Conservation (phyloP, 2,888 invertebrate genomes). For the Silvanus unidentatus region DNA sequence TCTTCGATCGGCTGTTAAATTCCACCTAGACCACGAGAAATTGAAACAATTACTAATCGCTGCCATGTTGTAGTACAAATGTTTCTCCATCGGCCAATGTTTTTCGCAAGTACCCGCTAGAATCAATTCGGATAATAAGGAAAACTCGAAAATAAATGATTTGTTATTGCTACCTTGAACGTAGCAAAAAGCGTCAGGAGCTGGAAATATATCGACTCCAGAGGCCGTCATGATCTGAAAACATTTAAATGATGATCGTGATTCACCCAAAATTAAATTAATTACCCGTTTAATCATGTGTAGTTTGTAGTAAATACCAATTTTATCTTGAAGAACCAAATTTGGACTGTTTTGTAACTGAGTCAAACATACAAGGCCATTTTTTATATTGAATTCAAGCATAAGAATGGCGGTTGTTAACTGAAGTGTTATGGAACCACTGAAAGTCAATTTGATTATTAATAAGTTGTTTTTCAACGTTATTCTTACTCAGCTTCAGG, state of each 20-base stretch:
- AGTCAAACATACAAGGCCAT: slow-evolving; percentile 43
- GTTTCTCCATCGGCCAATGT: slow-evolving; percentile 67
- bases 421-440: slow-evolving; percentile 51
- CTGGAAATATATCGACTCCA: slow-evolving; percentile 79
- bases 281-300: slow-evolving; percentile 58
- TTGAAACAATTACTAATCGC: slow-evolving; percentile 64
- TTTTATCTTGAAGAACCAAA: slow-evolving; percentile 54
- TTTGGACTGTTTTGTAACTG: slow-evolving; percentile 60
- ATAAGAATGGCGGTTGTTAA: slow-evolving; percentile 54
- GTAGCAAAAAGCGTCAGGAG: slow-evolving; percentile 68
- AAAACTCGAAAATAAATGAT: no score
- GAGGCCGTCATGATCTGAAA: slow-evolving; percentile 47
- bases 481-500: slow-evolving; percentile 56
- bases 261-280: no score
- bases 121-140: no score
- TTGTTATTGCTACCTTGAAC: slow-evolving; percentile 50
- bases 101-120: slow-evolving; percentile 54
- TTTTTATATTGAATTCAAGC: slow-evolving; percentile 50
- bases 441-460: slow-evolving; percentile 32
- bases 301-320: slow-evolving; percentile 56
- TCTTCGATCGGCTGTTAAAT: slow-evolving; percentile 53
- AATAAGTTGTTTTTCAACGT: background rate
- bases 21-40: slow-evolving; percentile 73
- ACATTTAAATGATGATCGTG: no score
- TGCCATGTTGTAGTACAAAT: slow-evolving; percentile 75